These are phyloP conservation scores for Petrolisthes cinctipes DNA, from an alignment of 2,888 invertebrate genomes.

Conservation along the genomic window DNA sequence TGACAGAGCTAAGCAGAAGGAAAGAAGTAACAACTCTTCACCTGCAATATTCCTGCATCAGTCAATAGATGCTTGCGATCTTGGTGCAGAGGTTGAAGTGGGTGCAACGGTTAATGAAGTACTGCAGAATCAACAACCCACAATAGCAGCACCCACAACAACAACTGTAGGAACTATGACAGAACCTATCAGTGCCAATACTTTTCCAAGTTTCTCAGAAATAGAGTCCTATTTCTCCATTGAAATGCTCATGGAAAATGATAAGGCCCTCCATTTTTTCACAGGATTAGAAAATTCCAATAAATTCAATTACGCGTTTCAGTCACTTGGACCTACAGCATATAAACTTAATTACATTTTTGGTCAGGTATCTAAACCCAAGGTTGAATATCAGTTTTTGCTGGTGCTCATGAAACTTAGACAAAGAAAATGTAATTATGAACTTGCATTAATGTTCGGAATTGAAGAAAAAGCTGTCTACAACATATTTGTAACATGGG, in stretches of 20 bases:
- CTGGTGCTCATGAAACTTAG: neutral
- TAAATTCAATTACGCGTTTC: neutral
- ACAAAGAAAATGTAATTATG: neutral
- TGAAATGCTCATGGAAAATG: neutral
- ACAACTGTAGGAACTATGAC: too few relatives aligned
- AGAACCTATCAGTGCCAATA: too few relatives aligned
- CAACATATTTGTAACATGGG: slow-evolving; percentile 11
- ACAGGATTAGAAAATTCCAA: neutral
- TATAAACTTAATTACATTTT: neutral
- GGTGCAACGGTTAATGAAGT: neutral
- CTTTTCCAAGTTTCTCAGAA: too few relatives aligned
- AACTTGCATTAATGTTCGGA: slow-evolving; percentile 11
- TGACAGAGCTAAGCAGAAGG: neutral
- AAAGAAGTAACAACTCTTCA: too few relatives aligned
- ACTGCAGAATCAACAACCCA: neutral
- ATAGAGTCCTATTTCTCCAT: neutral
- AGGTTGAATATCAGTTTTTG: neutral
- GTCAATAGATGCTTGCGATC: too few relatives aligned
- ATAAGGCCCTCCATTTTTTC: neutral
- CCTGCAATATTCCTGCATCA: too few relatives aligned
- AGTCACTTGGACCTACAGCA: neutral
- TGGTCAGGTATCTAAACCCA: neutral
- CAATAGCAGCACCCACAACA: neutral
- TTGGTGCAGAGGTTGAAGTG: neutral
- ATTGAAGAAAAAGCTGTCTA: neutral